Percentiles rank a stretch among this genome's conserved stretches.
phyloP scores from a whole-genome alignment of 1,140 invertebrate genomes.

The Rhizoglyphus robini region DNA sequence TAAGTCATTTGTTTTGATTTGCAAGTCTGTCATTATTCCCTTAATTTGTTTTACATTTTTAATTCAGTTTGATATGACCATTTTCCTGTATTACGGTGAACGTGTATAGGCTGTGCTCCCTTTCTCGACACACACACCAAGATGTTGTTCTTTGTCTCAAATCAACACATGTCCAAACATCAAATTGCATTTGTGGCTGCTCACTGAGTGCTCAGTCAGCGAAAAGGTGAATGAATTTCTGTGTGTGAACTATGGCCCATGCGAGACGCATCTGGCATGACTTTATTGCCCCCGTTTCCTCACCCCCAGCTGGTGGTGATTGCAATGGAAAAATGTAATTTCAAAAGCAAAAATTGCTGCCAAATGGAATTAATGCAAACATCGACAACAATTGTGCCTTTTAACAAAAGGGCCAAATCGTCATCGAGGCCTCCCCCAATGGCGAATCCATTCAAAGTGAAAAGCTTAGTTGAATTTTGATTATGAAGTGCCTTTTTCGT shows the following conservation, averaged over 20 bases:
- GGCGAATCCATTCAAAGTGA: neutral
- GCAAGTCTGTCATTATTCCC: no score
- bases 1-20: no score
- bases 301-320: neutral
- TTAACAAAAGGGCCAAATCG: neutral
- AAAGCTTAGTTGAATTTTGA: neutral
- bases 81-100: no score
- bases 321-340: neutral
- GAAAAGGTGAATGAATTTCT: conserved; percentile 15
- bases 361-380: conserved; percentile 4
- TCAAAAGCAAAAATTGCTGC: neutral
- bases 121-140: no score
- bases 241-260: conserved; percentile 2
- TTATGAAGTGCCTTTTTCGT: neutral
- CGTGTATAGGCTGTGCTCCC: no score
- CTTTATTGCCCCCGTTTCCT: neutral
- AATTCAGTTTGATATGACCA: no score
- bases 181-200: no score
- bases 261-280: conserved; percentile 6
- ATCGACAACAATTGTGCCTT: neutral
- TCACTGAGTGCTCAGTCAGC: neutral
- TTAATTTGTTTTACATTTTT: no score
- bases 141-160: no score
- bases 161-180: no score
- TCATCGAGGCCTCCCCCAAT: neutral